These are phyloP conservation scores for Gadus macrocephalus DNA, from an alignment of 2,113 vertebrate genomes.

Conservation along the genomic window DNA sequence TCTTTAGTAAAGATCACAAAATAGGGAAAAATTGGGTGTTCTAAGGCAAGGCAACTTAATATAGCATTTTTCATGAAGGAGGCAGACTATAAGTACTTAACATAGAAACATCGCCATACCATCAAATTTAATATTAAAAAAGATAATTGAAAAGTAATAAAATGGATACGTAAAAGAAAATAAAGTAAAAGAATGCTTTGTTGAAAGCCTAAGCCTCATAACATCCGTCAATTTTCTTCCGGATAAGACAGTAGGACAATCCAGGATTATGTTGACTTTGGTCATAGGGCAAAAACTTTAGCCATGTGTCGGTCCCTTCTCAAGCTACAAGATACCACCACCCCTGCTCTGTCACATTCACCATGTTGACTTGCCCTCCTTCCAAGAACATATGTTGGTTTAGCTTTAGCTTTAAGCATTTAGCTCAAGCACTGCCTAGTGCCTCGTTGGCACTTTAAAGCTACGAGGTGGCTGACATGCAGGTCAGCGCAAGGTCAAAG, in stretches of 20 bases:
- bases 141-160: too few species aligned
- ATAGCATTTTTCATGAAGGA: too few species aligned
- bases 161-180: too few species aligned
- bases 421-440: neutral
- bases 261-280: neutral
- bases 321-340: neutral
- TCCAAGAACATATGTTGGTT: neutral
- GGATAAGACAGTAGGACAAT: conserved; percentile 9
- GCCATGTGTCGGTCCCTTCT: neutral
- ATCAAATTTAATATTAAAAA: too few species aligned
- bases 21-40: too few species aligned
- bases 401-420: neutral
- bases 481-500: conserved; percentile 1
- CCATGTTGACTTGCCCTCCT: neutral
- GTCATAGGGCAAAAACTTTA: conserved; percentile 2
- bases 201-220: neutral
- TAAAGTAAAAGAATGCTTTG: too few species aligned
- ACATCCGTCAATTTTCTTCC: conserved; percentile 4
- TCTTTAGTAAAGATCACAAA: too few species aligned
- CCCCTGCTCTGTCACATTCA: neutral
- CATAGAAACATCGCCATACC: too few species aligned
- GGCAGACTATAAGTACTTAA: too few species aligned
- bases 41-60: too few species aligned
- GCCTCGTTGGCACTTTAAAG: neutral
- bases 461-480: neutral